Evolutionary conservation across 2,113 vertebrate species (phyloP), one percentile per base, ranked within the genome.

Genomic region (Leptosomus discolor): DNA sequence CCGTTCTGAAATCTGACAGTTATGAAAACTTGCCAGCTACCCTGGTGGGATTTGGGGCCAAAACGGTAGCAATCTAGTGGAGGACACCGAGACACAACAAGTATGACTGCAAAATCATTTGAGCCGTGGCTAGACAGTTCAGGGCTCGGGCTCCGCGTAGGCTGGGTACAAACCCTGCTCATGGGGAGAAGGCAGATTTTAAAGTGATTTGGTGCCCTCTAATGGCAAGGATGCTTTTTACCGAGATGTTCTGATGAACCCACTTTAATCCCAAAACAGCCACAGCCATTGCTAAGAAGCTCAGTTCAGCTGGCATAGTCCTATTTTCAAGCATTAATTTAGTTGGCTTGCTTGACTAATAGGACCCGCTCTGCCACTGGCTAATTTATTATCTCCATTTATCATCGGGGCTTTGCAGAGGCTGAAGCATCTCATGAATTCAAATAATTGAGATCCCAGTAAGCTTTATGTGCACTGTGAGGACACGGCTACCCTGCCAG

Each of bases 141-240:
- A 56, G 30, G 15, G 37, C 24, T 88, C 63, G 39, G 23, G 5
- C 24, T 64, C n/a, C 30, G 50, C 29, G 3, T 9, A 10, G 69
- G 16, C 2, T 36, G 41, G 41, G 15, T 36, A 24, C 78, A 50
- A 46, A 46, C 6, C 23, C 32, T 24, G 7, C 13, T 63, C 19
- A 2, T 2, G 36, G 26, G 22, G 7, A 6, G 18, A 57, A 74
- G n/a, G 36, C 12, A 50, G 79, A 37, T 88, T 96, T 58, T 53
- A 19, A 95, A 97, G 94, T 89, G 54, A 73, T 92, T 92, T 98
- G 83, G 95, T 97, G 97, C 97, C 97, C 97, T 96, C 97, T 97
- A 94, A 94, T 50, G 97, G 96, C 61, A 51, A 63, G 20, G 85
- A 93, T 71, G 37, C 15, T 86, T 63, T 43, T 51, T 37, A 61